phyloP scores from a whole-genome alignment of 2,797 vertebrate species.

The Acrossocheilus wenchowensis region DNA sequence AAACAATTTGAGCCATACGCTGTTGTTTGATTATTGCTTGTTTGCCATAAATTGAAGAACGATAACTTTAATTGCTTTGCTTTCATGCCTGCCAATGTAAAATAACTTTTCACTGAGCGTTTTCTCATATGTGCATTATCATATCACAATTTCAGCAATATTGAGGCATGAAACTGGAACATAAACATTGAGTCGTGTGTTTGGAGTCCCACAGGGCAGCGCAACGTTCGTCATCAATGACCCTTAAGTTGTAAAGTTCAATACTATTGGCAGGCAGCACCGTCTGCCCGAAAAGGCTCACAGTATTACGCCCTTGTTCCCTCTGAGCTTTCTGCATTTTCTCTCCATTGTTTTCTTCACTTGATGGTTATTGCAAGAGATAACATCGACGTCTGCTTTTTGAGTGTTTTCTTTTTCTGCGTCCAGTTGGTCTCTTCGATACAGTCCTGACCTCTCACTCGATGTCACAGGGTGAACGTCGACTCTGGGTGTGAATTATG shows the following conservation, averaged over 20 bases:
- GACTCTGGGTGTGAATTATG: slow-evolving; percentile 43
- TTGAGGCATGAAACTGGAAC: slow-evolving; percentile 46
- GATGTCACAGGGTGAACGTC: slow-evolving; percentile 27
- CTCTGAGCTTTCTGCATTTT: slow-evolving; percentile 35
- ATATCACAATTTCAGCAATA: slow-evolving; percentile 11
- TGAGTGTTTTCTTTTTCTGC: slow-evolving; percentile 37
- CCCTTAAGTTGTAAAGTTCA: slow-evolving; percentile 57
- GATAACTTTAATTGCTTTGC: slow-evolving; percentile 8
- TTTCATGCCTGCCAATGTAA: not conserved
- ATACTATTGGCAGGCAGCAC: slow-evolving; percentile 55
- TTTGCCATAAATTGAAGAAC: not conserved
- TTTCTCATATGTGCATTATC: slow-evolving; percentile 29
- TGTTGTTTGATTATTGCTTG: slow-evolving; percentile 51
- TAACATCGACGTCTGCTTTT: slow-evolving; percentile 39
- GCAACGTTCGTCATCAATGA: slow-evolving; percentile 52
- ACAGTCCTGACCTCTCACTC: slow-evolving; percentile 20
- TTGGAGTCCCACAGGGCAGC: slow-evolving; percentile 44
- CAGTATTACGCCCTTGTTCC: slow-evolving; percentile 22
- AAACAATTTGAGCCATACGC: slow-evolving; percentile 50
- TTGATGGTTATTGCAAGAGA: slow-evolving; percentile 44
- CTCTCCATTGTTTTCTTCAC: slow-evolving; percentile 51
- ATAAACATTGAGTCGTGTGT: slow-evolving; percentile 50
- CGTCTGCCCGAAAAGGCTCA: slow-evolving; percentile 11
- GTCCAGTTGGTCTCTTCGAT: slow-evolving; percentile 14
- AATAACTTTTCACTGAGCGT: not conserved